These are phyloP conservation scores for Sinella curviseta DNA, from an alignment of 1,140 invertebrate genomes.

Conservation along the genomic window DNA sequence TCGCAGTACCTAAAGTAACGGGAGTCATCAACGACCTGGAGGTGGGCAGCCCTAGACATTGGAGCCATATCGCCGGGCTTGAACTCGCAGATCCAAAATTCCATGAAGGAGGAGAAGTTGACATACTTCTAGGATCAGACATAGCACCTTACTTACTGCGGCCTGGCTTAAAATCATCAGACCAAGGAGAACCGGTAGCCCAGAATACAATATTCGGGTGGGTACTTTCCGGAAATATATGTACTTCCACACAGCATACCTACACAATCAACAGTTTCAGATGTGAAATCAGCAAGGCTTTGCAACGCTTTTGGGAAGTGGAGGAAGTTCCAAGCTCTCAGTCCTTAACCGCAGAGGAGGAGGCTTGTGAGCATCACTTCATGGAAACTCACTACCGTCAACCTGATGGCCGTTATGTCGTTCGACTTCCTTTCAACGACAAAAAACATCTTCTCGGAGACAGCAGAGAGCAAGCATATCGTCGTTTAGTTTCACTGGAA, in stretches of 20 bases:
- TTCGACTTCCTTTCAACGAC: conserved; percentile 50
- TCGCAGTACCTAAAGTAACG: background rate
- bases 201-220: background rate
- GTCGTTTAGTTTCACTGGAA: background rate
- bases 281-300: background rate
- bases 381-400: conserved; percentile 30
- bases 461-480: conserved; percentile 18
- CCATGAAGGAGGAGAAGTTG: conserved; percentile 45
- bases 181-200: background rate
- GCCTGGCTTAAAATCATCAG: background rate
- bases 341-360: conserved; percentile 34
- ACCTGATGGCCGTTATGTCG: conserved; percentile 45
- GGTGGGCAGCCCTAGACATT: background rate
- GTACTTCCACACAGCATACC: conserved; percentile 49
- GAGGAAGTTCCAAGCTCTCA: background rate
- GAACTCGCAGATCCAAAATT: conserved; percentile 52
- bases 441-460: conserved; percentile 32
- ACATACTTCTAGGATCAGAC: conserved; percentile 50
- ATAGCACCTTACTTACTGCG: conserved; percentile 14
- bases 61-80: background rate
- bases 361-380: conserved; percentile 48
- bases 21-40: background rate
- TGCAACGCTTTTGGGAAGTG: conserved; percentile 1
- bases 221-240: background rate
- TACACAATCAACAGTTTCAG: background rate